Percentiles rank a stretch among this genome's conserved stretches.
Conservation (phyloP, 2,888 invertebrate species). For the Phanerotoma sp. region DNA sequence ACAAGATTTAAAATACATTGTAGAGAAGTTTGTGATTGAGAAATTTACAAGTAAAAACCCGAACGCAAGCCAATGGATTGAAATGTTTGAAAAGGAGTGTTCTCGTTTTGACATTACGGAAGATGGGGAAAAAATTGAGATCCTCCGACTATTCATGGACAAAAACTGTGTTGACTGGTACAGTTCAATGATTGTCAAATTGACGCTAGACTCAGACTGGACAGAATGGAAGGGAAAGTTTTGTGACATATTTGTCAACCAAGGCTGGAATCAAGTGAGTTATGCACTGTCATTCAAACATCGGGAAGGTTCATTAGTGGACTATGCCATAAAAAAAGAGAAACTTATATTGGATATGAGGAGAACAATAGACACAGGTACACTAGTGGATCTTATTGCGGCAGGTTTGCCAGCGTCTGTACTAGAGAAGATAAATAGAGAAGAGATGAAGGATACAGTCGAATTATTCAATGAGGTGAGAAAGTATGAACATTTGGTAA, state of each 20-base stretch:
- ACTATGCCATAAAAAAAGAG: slow-evolving; percentile 38
- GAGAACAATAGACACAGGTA: slow-evolving; percentile 33
- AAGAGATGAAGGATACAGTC: slow-evolving; percentile 37
- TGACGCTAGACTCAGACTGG: slow-evolving; percentile 32
- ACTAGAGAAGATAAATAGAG: slow-evolving; percentile 42
- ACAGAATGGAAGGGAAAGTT: slow-evolving; percentile 33
- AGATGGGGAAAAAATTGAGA: slow-evolving; percentile 39
- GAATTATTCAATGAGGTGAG: slow-evolving; percentile 44
- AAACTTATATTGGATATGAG: slow-evolving; percentile 35
- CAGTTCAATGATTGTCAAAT: slow-evolving; percentile 33
- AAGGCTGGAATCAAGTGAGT: slow-evolving; percentile 36
- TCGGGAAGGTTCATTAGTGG: slow-evolving; percentile 35
- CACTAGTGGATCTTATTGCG: slow-evolving; percentile 42
- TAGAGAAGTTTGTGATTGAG: slow-evolving; percentile 33
- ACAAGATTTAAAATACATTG: slow-evolving; percentile 23
- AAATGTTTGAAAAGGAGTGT: slow-evolving; percentile 36
- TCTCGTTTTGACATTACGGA: slow-evolving; percentile 26
- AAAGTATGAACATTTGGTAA: too few relatives aligned
- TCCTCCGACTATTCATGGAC: slow-evolving; percentile 33
- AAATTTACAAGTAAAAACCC: slow-evolving; percentile 34
- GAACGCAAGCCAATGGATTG: slow-evolving; percentile 34
- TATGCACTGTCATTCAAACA: slow-evolving; percentile 38
- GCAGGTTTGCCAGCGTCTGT: slow-evolving; percentile 41
- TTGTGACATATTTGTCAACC: slow-evolving; percentile 36
- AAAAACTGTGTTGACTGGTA: slow-evolving; percentile 35